Evolutionary conservation across 2,113 vertebrate genomes (phyloP).

Genomic region (Aegotheles bennettii): DNA sequence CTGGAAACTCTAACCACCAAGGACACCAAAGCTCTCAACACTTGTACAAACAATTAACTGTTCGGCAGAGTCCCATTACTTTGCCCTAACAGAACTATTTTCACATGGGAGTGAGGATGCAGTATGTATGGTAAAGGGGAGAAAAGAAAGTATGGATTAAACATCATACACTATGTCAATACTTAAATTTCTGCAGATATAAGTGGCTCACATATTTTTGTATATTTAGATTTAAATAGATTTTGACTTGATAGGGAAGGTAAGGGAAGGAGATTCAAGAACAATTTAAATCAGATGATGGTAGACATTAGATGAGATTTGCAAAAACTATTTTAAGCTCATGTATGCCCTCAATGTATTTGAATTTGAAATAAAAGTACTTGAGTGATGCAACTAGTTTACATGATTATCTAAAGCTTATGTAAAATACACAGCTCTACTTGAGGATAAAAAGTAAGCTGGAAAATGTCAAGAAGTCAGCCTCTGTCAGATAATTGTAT

Average conservation of each 20-base stretch:
- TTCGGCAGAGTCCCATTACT: neutral
- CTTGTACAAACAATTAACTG: neutral
- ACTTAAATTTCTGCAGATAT: neutral
- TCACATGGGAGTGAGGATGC: neutral
- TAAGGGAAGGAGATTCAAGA: neutral
- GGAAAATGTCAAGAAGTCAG: conserved; percentile 47
- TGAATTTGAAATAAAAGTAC: conserved; percentile 29
- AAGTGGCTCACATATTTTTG: neutral
- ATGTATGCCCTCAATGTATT: neutral
- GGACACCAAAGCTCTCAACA: neutral
- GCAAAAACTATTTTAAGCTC: conserved; percentile 4
- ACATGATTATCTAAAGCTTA: conserved; percentile 35
- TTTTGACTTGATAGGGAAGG: neutral
- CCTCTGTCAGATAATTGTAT: conserved; percentile 11
- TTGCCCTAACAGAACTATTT: neutral
- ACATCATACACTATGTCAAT: neutral
- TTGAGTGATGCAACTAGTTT: conserved; percentile 11
- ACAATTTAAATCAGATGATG: neutral
- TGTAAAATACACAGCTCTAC: conserved; percentile 12
- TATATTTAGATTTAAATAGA: neutral
- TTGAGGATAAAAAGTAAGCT: conserved; percentile 20
- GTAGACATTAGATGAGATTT: neutral
- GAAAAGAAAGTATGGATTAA: neutral
- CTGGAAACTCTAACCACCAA: neutral
- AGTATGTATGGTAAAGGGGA: neutral